Percentiles rank a stretch among this genome's conserved stretches.
Evolutionary conservation across 2,888 invertebrate species (phyloP).

Genomic region (Saturnia pavonia): DNA sequence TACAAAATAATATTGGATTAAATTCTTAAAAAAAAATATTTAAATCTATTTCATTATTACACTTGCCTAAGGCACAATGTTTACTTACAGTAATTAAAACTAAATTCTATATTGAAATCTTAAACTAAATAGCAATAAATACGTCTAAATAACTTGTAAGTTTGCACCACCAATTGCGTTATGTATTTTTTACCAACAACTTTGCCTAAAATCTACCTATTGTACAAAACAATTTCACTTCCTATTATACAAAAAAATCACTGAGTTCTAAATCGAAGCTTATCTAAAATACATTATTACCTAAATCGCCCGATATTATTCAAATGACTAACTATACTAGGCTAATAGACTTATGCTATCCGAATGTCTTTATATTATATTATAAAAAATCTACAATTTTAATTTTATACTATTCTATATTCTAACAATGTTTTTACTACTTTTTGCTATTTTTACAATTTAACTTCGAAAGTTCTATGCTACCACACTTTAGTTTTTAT

Average conservation of each 20-base stretch:
- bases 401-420: conserved; percentile 20
- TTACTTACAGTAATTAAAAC: conserved; percentile 42
- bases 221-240: conserved; percentile 34
- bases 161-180: conserved; percentile 78
- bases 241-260: conserved; percentile 26
- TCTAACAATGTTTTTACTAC: not conserved
- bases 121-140: conserved; percentile 67
- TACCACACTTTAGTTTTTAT: conserved; percentile 65
- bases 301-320: conserved; percentile 63
- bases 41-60: conserved; percentile 4
- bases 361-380: conserved; percentile 48
- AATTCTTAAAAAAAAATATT: not conserved
- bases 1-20: conserved; percentile 21
- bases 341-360: conserved; percentile 52
- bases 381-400: conserved; percentile 64
- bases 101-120: conserved; percentile 56
- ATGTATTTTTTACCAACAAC: conserved; percentile 58
- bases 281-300: conserved; percentile 61
- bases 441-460: conserved; percentile 45
- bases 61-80: conserved; percentile 56
- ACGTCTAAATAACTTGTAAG: conserved; percentile 57
- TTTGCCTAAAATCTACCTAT: conserved; percentile 44
- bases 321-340: conserved; percentile 61
- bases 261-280: conserved; percentile 49
- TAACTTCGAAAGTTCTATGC: conserved; percentile 57